phyloP scores from a whole-genome alignment of 2,888 invertebrate species.

The Nephrotoma appendiculata region DNA sequence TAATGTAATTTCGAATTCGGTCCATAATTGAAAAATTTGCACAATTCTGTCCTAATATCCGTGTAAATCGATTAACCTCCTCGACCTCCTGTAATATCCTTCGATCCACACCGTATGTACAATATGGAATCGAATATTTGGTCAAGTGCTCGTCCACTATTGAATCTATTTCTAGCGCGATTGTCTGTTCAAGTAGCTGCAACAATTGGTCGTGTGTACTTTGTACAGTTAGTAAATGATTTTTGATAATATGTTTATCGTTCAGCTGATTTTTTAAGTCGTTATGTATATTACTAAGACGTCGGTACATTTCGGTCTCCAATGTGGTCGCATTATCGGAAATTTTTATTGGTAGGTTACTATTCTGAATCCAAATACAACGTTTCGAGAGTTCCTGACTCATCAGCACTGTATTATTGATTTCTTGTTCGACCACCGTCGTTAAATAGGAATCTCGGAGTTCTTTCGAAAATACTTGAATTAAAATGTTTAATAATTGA shows the following conservation, averaged over 20 bases:
- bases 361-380: constrained; percentile 66
- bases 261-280: constrained; percentile 59
- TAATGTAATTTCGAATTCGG: constrained; percentile 44
- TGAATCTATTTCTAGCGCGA: constrained; percentile 51
- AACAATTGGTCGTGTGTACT: constrained; percentile 28
- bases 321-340: constrained; percentile 38
- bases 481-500: constrained; percentile 49
- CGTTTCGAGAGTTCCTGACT: constrained; percentile 63
- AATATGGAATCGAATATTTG: constrained; percentile 40
- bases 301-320: constrained; percentile 50
- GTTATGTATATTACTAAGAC: constrained; percentile 54
- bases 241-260: constrained; percentile 55
- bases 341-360: constrained; percentile 37
- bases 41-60: constrained; percentile 48
- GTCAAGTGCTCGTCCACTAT: constrained; percentile 52
- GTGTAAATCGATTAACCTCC: constrained; percentile 52
- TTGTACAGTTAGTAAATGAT: constrained; percentile 31
- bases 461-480: constrained; percentile 58
- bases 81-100: constrained; percentile 52
- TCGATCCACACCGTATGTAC: constrained; percentile 57
- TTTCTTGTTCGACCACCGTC: constrained; percentile 70
- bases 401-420: constrained; percentile 67
- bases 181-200: constrained; percentile 48
- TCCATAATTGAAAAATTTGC: constrained; percentile 29
- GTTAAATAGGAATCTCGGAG: constrained; percentile 67